phyloP scores from a whole-genome alignment of 2,888 invertebrate genomes.

The Mamestra brassicae region DNA sequence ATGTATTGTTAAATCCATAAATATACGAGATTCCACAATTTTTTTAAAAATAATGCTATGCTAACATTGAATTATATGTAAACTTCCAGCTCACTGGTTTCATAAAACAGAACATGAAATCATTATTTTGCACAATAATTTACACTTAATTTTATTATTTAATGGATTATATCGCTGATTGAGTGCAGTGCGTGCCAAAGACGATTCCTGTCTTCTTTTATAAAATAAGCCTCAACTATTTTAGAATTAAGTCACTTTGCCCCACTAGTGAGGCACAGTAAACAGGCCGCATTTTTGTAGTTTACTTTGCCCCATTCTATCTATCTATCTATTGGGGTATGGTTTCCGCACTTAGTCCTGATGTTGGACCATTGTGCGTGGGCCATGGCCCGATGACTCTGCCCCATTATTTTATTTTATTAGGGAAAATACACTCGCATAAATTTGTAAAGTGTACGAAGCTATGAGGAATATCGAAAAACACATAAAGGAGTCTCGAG shows the following conservation, averaged over 20 bases:
- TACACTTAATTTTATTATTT: constrained; percentile 9
- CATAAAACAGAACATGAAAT: neutral
- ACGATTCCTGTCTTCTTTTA: constrained; percentile 32
- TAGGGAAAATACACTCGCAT: no score
- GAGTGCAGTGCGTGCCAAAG: constrained; percentile 46
- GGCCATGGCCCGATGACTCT: no score
- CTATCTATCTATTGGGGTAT: no score
- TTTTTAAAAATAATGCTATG: neutral
- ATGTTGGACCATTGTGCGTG: no score
- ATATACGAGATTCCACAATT: constrained; percentile 4
- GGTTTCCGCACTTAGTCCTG: no score
- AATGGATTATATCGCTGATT: constrained; percentile 2
- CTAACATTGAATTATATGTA: neutral
- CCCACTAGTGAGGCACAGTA: no score
- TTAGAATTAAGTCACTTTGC: neutral
- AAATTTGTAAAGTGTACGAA: no score
- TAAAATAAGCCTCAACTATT: neutral
- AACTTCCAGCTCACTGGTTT: constrained; percentile 15
- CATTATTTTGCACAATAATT: constrained; percentile 24
- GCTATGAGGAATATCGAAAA: no score
- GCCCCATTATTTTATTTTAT: no score
- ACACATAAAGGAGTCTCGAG: no score
- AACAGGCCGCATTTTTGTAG: no score
- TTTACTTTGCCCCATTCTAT: no score
- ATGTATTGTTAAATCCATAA: neutral